Conservation (phyloP, 2,797 vertebrate genomes). For the Sebastolobus altivelis region DNA sequence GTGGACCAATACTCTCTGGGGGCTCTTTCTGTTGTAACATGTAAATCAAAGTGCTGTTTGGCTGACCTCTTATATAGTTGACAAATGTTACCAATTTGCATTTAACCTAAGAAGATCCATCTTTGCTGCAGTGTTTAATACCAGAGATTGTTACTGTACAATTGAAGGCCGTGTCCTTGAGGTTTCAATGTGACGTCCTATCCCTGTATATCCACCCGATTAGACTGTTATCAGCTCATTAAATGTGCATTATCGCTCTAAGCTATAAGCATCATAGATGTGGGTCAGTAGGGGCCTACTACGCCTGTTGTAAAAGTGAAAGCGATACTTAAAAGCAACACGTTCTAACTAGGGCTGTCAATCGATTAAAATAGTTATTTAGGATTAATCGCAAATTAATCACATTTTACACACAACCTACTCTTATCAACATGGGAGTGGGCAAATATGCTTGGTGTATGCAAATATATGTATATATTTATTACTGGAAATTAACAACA, state of each 20-base stretch:
- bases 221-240: background rate
- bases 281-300: no score
- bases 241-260: background rate
- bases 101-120: constrained; percentile 32
- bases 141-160: constrained; percentile 21
- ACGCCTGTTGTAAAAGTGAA: background rate
- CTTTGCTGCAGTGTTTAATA: constrained; percentile 22
- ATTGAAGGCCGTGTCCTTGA: constrained; percentile 17
- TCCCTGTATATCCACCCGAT: background rate
- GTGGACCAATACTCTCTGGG: constrained; percentile 33
- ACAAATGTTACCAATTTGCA: constrained; percentile 52
- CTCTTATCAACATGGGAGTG: no score
- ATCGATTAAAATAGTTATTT: no score
- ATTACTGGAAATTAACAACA: no score
- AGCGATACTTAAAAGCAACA: background rate
- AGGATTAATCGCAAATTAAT: no score
- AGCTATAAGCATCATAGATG: background rate
- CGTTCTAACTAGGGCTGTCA: background rate
- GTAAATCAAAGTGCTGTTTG: constrained; percentile 51
- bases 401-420: no score
- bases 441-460: no score
- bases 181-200: background rate
- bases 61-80: constrained; percentile 35
- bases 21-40: constrained; percentile 40
- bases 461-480: no score